A percentile compares a stretch with the other conserved stretches of the same genome.
Evolutionary conservation across 2,113 vertebrate genomes (phyloP).

Genomic region (Paramisgurnus dabryanus): DNA sequence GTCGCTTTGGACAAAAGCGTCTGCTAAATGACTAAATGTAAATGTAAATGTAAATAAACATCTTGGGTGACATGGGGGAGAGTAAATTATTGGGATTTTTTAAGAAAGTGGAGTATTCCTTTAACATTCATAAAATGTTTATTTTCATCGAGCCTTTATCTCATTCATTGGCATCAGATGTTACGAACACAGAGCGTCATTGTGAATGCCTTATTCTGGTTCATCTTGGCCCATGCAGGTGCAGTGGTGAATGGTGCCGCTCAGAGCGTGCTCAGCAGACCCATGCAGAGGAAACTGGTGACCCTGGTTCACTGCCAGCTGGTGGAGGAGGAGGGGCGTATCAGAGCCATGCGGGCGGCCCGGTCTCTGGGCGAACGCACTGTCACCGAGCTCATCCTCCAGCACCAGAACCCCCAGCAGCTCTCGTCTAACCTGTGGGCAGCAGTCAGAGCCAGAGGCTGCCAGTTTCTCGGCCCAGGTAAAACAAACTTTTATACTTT

Average conservation of each 20-base stretch:
- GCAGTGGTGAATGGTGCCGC: constrained; percentile 88
- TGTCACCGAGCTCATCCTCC: constrained; percentile 96
- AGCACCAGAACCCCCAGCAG: constrained; percentile 97
- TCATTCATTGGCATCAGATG: too few relatives aligned
- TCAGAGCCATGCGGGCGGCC: constrained; percentile 95
- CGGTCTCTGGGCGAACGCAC: constrained; percentile 94
- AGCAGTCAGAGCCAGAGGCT: constrained; percentile 93
- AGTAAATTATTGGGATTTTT: too few relatives aligned
- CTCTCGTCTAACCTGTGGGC: constrained; percentile 98
- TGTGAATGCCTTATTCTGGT: neutral
- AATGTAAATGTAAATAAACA: too few relatives aligned
- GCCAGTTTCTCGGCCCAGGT: constrained; percentile 98
- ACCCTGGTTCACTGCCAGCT: constrained; percentile 97
- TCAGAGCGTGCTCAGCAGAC: constrained; percentile 94
- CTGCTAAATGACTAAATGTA: too few relatives aligned
- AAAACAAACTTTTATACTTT: constrained; percentile 8
- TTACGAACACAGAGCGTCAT: neutral
- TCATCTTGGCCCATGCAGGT: neutral
- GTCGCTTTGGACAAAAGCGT: too few relatives aligned
- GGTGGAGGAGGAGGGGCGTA: constrained; percentile 95
- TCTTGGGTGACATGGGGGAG: too few relatives aligned
- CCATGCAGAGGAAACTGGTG: constrained; percentile 98
- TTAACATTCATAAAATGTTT: too few relatives aligned
- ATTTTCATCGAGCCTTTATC: neutral
- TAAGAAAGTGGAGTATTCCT: too few relatives aligned